These are phyloP conservation scores for Caiman crocodilus DNA, from an alignment of 2,797 vertebrate genomes.

Conservation along the genomic window DNA sequence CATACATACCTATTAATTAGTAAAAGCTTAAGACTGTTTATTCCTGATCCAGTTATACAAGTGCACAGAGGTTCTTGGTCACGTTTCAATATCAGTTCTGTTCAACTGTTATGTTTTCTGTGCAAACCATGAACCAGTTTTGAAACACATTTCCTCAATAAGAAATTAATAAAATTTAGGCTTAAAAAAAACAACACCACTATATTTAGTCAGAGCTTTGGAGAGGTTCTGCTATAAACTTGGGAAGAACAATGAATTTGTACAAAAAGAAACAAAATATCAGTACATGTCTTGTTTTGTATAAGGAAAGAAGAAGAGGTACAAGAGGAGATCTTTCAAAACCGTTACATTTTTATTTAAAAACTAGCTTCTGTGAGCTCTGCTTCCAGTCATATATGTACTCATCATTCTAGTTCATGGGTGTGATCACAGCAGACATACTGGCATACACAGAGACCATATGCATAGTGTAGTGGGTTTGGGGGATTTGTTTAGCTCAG, in stretches of 20 bases:
- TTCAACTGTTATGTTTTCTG: background rate
- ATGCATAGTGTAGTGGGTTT: too few relatives aligned
- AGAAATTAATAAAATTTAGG: background rate
- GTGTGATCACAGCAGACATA: conserved; percentile 4
- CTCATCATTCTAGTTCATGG: conserved; percentile 17
- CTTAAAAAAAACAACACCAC: too few relatives aligned
- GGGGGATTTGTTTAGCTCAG: too few relatives aligned
- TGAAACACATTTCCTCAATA: conserved; percentile 1
- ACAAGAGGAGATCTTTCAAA: conserved; percentile 30
- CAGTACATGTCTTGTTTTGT: background rate
- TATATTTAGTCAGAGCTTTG: background rate
- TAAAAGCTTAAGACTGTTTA: background rate
- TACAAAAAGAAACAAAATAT: background rate
- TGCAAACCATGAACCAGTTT: background rate
- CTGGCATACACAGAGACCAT: background rate
- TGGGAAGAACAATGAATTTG: background rate
- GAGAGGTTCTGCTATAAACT: background rate
- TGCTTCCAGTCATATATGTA: background rate
- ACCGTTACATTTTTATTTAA: conserved; percentile 15
- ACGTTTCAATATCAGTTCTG: background rate
- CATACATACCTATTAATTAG: background rate
- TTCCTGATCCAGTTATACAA: background rate
- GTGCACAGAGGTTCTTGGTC: background rate
- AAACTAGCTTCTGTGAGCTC: background rate
- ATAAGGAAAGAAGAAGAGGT: conserved; percentile 6